Evolutionary conservation across 2,113 vertebrate genomes (phyloP).

Genomic region (Myrmophylax atrothorax): DNA sequence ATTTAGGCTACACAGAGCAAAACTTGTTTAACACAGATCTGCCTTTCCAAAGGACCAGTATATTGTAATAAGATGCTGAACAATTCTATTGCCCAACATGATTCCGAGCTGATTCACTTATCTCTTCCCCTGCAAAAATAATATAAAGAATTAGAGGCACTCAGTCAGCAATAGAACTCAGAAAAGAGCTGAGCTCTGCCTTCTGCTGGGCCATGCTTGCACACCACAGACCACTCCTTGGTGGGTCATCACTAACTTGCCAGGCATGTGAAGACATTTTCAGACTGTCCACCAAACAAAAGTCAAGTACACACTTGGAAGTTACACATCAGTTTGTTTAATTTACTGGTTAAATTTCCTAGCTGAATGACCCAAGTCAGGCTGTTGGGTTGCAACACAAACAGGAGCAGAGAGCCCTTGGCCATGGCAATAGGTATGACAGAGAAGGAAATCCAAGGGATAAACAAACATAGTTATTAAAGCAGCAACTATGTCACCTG

Average conservation of each 20-base stretch:
- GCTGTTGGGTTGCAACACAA: background rate
- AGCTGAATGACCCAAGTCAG: background rate
- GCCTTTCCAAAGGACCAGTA: background rate
- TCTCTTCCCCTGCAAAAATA: background rate
- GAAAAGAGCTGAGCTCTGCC: background rate
- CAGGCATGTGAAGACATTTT: background rate
- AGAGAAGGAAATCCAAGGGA: background rate
- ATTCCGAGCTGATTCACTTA: background rate
- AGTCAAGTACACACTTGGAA: constrained; percentile 44
- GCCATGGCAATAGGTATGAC: background rate
- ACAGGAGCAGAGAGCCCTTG: background rate
- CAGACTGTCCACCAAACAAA: background rate
- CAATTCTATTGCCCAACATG: background rate
- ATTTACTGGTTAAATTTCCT: background rate
- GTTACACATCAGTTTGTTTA: constrained; percentile 15
- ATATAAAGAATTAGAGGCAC: background rate
- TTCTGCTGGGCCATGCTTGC: background rate
- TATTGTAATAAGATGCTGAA: background rate
- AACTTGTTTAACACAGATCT: background rate
- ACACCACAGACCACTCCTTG: background rate
- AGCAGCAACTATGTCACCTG: background rate
- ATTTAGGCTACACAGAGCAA: background rate
- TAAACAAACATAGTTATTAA: background rate
- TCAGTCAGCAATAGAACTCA: background rate
- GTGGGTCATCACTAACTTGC: background rate